Conservation (phyloP, 2,113 vertebrate species). For the Dromaius novaehollandiae region DNA sequence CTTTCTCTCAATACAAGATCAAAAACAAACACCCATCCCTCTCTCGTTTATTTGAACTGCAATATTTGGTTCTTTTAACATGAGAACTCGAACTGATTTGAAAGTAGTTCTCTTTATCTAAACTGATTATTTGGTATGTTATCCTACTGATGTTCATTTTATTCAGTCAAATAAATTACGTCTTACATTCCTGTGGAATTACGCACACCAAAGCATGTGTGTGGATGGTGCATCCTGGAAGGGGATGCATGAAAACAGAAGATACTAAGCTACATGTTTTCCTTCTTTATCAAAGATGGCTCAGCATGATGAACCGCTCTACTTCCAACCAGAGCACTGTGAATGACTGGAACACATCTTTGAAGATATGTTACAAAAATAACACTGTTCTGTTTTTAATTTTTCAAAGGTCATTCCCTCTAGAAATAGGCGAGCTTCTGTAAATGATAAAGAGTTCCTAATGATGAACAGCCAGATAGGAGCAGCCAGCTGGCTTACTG, state of each 20-base stretch:
- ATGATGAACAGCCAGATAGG: background rate
- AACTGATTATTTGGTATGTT: background rate
- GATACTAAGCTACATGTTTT: background rate
- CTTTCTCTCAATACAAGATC: background rate
- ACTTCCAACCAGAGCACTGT: background rate
- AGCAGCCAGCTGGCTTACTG: background rate
- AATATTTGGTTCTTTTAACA: background rate
- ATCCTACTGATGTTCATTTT: background rate
- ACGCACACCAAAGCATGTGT: background rate
- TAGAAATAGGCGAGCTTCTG: background rate
- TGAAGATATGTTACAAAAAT: background rate
- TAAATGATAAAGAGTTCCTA: background rate
- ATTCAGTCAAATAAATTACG: background rate
- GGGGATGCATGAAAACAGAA: background rate
- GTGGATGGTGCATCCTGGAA: accelerated
- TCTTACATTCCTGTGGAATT: background rate
- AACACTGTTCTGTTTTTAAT: background rate
- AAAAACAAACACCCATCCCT: background rate
- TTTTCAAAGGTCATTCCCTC: background rate
- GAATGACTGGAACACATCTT: background rate
- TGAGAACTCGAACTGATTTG: background rate
- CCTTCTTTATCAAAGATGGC: background rate
- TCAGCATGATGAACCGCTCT: background rate
- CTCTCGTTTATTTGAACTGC: background rate
- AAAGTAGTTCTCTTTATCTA: background rate